Base-by-base conservation (phyloP, 2,888 invertebrate genomes). In the Oligia latruncula region DNA sequence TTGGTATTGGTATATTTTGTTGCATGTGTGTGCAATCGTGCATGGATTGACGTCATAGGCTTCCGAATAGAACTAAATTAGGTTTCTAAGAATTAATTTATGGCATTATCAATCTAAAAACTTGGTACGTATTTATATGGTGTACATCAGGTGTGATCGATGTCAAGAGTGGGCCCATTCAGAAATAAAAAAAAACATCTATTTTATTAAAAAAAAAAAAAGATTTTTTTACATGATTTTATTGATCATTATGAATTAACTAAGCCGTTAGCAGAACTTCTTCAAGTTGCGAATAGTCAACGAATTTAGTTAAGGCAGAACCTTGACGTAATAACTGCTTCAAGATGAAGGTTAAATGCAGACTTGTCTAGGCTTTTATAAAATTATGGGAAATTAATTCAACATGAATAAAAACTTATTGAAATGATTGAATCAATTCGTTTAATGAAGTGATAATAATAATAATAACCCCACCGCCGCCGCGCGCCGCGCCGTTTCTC, bases 281-380 rank as follows among this genome's bases (percentile, higher is more conserved):
- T 70, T 20, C 9, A 29, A 52, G 15, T 62, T n/a, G 40, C 35
- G 60, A 79, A 71, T 43, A 60, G n/a, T 52, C 5, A 55, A 74
- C 4, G 13, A 58, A 49, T 66, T 35, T 35, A 46, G 8, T 55
- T 66, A 13, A 67, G 23, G 17, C 62, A 49, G 13, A 55, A 46
- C 52, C 43, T 46, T 71, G 60, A 75, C 17, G 62, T 46, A 29
- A 20, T 15, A 15, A 20, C 20, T 62, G 43, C 6, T 62, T 62
- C 80, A 72, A 80, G 80, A 73, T 68, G 72, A 79, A 8, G 72
- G 67, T 52, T 60, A 66, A 49, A 78, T 49, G 23, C 29, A 71
- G 40, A 40, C 13, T 60, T 15, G 35, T 40, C 40, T 58, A 35
- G 35, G 35, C 17, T 49, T 58, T 17, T 17, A 35, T n/a, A 13